Percentiles rank a stretch among this genome's conserved stretches.
These are phyloP conservation scores for Lanistes nyassanus DNA, from an alignment of 1,140 invertebrate genomes.

Conservation along the genomic window DNA sequence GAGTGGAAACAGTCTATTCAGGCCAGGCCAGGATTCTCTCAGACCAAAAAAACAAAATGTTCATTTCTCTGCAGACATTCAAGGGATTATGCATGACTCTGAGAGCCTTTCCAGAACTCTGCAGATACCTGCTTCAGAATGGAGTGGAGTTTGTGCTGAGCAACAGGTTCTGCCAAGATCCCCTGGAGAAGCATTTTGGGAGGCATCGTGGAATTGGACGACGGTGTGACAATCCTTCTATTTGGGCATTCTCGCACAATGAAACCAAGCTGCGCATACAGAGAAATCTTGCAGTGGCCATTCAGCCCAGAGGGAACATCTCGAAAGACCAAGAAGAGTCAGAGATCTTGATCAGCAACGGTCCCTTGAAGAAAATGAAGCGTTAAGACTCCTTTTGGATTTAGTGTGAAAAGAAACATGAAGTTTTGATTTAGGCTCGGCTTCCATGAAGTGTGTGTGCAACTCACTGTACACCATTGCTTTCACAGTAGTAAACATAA, in stretches of 20 bases:
- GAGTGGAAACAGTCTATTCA: not conserved
- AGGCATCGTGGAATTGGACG: conserved; percentile 22
- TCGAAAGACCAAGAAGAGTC: too few relatives aligned
- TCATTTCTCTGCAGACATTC: not conserved
- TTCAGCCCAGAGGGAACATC: conserved; percentile 16
- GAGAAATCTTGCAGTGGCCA: conserved; percentile 16
- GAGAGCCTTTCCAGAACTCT: not conserved
- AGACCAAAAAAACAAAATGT: conserved; percentile 14
- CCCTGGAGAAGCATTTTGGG: conserved; percentile 28
- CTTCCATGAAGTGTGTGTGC: too few relatives aligned
- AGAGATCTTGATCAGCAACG: too few relatives aligned
- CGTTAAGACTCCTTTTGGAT: too few relatives aligned
- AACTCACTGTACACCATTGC: too few relatives aligned
- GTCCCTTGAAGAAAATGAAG: too few relatives aligned
- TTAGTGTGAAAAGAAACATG: too few relatives aligned
- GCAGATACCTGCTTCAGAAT: not conserved
- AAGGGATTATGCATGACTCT: not conserved
- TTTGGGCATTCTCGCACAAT: conserved; percentile 23
- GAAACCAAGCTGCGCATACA: conserved; percentile 21
- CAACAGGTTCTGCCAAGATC: conserved; percentile 30
- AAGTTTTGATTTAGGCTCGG: too few relatives aligned
- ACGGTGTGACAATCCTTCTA: conserved; percentile 21
- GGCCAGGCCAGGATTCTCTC: not conserved
- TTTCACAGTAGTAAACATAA: too few relatives aligned
- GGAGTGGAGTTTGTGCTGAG: conserved; percentile 25